Base-by-base conservation (phyloP, 2,797 vertebrate genomes). In the Brotula barbata region DNA sequence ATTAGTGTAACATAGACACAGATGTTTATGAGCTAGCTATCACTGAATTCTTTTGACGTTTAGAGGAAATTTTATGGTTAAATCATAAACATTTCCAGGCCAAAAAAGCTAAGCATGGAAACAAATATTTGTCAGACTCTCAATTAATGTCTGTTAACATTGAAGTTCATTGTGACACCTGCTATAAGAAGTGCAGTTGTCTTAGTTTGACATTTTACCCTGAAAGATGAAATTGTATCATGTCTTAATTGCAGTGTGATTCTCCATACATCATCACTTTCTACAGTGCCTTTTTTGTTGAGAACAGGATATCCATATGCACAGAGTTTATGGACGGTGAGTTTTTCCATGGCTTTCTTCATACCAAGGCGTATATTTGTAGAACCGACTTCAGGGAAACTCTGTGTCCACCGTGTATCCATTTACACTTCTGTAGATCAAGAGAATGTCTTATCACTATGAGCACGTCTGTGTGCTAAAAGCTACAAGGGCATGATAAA, bases 311-410 rank as follows among this genome's bases (percentile, higher is more conserved):
- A 90, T 99, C 97, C 2, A 93, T 99, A 88, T 99, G 96, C 85
- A 99, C 97, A 58, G 97, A 99, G 87, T 99, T 97, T 83, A 99
- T 99, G 97, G 97, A 99, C 56, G 97, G 97, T 98, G 85, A 96
- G 96, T 94, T 80, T 73, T 17, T 50, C 10, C 51, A 13, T 41
- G 1, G 25, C 36, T 47, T 70, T 54, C 51, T 25, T 59, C 25
- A 45, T 64, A 19, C 11, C 36, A 8, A 25, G 49, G 48, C 62
- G 44, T 60, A 63, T 50, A 59, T 61, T 65, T 39, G 16, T 46
- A 23, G 48, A 42, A 54, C 20, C 55, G 52, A 70, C 76, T 66
- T 61, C 12, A 16, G 76, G 70, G 67, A 73, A 15, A 2, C 61
- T 42, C 43, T 67, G 47, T 16, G 67, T 61, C 55, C 47, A 6